Conservation (phyloP, 2,888 invertebrate species). For the Dasysyrphus tricinctus region DNA sequence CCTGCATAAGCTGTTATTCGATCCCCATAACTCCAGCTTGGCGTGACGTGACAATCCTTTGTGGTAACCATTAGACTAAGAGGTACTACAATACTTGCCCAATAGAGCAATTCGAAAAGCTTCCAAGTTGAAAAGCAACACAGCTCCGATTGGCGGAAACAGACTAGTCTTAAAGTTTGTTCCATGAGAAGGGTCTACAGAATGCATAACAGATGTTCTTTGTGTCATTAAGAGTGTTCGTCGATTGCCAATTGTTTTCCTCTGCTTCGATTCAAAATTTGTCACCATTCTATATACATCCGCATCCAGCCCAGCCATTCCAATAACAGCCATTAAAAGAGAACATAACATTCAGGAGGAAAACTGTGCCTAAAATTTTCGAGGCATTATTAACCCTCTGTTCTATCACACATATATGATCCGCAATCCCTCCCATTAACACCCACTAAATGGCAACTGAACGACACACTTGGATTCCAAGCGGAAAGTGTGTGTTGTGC, state of each 20-base stretch:
- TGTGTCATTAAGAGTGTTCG: conserved; percentile 66
- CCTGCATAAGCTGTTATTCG: no score
- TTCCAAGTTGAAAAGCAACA: not conserved
- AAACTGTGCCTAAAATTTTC: conserved; percentile 11
- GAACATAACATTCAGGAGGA: not conserved
- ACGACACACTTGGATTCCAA: conserved; percentile 26
- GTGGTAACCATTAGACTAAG: no score
- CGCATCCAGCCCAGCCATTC: not conserved
- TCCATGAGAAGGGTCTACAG: not conserved
- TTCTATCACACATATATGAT: not conserved
- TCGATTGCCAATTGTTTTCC: conserved; percentile 48
- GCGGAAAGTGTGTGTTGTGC: conserved; percentile 30
- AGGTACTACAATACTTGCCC: no score
- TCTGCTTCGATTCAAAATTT: conserved; percentile 25
- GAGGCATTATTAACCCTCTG: conserved; percentile 2
- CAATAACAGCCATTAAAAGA: not conserved
- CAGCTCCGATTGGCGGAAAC: not conserved
- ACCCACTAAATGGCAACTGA: conserved; percentile 52
- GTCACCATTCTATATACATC: not conserved
- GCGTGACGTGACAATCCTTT: no score
- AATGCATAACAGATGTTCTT: conserved; percentile 32
- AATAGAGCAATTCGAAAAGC: no score
- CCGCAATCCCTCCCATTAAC: conserved; percentile 8
- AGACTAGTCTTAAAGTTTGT: not conserved
- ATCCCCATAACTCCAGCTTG: no score